Evolutionary conservation across 2,797 vertebrate species (phyloP).

Genomic region (Xiphophorus birchmanni): DNA sequence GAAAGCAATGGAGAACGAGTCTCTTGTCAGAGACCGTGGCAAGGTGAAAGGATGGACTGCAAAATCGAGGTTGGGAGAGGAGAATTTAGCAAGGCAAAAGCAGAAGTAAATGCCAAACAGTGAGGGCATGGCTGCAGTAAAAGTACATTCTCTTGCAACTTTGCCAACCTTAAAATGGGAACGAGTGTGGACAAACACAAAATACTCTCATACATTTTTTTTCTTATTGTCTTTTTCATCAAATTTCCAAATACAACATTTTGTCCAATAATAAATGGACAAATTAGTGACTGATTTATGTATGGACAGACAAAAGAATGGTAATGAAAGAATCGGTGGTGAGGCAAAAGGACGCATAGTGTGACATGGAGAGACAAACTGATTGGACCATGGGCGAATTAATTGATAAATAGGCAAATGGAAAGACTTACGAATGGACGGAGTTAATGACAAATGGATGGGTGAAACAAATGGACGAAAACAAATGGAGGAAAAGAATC

Average conservation of each 20-base stretch:
- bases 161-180: not conserved
- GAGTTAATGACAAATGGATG: not conserved
- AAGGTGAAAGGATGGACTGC: not conserved
- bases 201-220: not conserved
- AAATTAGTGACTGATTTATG: not conserved
- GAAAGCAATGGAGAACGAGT: slow-evolving; percentile 43
- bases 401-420: no score
- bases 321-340: not conserved
- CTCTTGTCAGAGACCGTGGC: not conserved
- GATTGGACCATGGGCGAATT: not conserved
- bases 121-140: not conserved
- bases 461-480: not conserved
- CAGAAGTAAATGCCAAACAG: not conserved
- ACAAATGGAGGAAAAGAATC: not conserved
- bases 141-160: not conserved
- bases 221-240: not conserved
- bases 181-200: not conserved
- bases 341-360: not conserved
- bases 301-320: not conserved
- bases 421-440: not conserved
- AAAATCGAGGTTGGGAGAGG: not conserved
- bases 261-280: not conserved
- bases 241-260: not conserved
- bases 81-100: not conserved
- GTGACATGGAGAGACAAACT: not conserved